phyloP scores from a whole-genome alignment of 2,888 invertebrate genomes.

The Zygothrica quintamaculata region DNA sequence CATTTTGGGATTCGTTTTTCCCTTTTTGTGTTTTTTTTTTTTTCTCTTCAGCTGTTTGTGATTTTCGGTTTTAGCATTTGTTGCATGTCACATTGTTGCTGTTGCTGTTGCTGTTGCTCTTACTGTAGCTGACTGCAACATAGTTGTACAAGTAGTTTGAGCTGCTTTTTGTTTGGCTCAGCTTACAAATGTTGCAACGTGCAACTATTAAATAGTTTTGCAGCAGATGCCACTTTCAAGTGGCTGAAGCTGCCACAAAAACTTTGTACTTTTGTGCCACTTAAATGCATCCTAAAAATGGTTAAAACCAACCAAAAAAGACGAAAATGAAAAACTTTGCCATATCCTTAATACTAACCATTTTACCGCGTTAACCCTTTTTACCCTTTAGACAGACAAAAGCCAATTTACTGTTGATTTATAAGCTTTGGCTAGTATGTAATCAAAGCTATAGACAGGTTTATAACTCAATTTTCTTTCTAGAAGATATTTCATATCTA shows the following conservation, averaged over 20 bases:
- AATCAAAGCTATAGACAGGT: slow-evolving; percentile 23
- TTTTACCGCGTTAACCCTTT: slow-evolving; percentile 1
- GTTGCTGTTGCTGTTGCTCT: too few relatives aligned
- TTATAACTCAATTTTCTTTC: slow-evolving; percentile 5
- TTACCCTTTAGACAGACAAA: slow-evolving; percentile 23
- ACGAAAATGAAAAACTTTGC: slow-evolving; percentile 38
- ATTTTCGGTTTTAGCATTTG: slow-evolving; percentile 58
- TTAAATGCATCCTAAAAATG: slow-evolving; percentile 52
- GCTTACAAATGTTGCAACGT: slow-evolving; percentile 71
- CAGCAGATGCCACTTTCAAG: slow-evolving; percentile 66
- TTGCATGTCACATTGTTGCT: slow-evolving; percentile 77
- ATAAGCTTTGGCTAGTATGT: slow-evolving; percentile 5
- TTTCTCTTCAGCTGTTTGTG: too few relatives aligned
- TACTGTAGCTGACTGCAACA: slow-evolving; percentile 54
- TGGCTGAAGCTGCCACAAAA: slow-evolving; percentile 47
- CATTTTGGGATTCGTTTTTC: slow-evolving; percentile 52
- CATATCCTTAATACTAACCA: slow-evolving; percentile 11
- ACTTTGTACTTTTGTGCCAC: slow-evolving; percentile 61
- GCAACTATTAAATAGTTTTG: slow-evolving; percentile 76
- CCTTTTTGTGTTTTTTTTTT: slow-evolving; percentile 9
- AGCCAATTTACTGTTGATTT: slow-evolving; percentile 25
- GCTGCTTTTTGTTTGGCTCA: slow-evolving; percentile 45
- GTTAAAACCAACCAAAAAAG: slow-evolving; percentile 19
- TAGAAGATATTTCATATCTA: too few relatives aligned
- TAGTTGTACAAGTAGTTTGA: slow-evolving; percentile 50